These are phyloP conservation scores for Diabrotica virgifera DNA, from an alignment of 1,140 invertebrate species.

Conservation along the genomic window DNA sequence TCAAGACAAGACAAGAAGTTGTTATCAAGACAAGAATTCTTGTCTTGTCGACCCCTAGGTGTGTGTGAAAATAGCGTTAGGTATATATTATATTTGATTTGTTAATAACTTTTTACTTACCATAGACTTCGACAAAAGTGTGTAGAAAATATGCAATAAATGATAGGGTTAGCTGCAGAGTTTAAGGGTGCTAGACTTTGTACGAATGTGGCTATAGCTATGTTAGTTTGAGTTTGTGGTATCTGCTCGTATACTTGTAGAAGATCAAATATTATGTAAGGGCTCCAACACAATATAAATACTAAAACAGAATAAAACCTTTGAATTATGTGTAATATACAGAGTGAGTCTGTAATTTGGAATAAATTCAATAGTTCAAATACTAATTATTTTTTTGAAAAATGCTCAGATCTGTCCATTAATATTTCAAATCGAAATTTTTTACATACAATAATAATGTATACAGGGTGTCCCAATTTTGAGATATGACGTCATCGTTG, in stretches of 20 bases:
- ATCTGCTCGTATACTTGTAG: conserved; percentile 87
- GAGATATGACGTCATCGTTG: too few relatives aligned
- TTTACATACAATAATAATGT: too few relatives aligned
- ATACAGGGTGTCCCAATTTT: too few relatives aligned
- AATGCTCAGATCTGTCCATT: too few relatives aligned
- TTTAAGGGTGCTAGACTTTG: conserved; percentile 91
- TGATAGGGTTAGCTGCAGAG: conserved; percentile 92
- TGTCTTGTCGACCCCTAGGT: too few relatives aligned
- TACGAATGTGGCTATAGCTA: conserved; percentile 86
- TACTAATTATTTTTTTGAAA: too few relatives aligned
- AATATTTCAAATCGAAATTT: too few relatives aligned
- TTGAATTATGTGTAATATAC: not conserved
- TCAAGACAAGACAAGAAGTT: too few relatives aligned
- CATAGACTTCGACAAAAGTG: conserved; percentile 81
- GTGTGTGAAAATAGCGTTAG: too few relatives aligned
- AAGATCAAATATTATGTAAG: conserved; percentile 91
- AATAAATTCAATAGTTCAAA: too few relatives aligned
- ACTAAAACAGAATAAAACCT: conserved; percentile 59
- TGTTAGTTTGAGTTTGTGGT: conserved; percentile 72
- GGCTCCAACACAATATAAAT: conserved; percentile 94
- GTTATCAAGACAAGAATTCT: too few relatives aligned
- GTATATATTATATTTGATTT: not conserved
- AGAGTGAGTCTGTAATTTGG: too few relatives aligned
- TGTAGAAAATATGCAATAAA: conserved; percentile 92
- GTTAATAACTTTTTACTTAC: conserved; percentile 52